Percentiles rank a stretch among this genome's conserved stretches.
Evolutionary conservation across 2,113 vertebrate species (phyloP).

Genomic region (Crotalus viridis): DNA sequence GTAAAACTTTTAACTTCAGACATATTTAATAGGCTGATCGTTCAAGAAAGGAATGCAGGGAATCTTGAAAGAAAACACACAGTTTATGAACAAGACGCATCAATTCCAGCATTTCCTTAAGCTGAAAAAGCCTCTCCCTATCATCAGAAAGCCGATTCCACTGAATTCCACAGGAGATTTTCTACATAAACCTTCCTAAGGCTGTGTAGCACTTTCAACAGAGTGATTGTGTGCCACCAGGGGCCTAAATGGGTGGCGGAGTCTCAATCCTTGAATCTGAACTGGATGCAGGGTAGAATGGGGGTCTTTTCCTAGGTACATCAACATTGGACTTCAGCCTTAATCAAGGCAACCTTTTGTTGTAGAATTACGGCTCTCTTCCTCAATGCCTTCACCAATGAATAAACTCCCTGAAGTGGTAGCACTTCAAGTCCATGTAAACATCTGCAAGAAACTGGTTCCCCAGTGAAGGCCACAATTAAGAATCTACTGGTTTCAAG

Average conservation of each 20-base stretch:
- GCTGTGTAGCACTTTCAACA: neutral
- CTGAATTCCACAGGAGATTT: neutral
- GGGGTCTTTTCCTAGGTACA: neutral
- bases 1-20: slow-evolving; percentile 16
- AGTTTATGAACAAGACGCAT: slow-evolving; percentile 40
- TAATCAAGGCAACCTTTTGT: neutral
- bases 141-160: neutral
- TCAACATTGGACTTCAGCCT: neutral
- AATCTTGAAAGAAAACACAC: neutral
- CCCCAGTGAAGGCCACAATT: neutral
- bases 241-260: neutral
- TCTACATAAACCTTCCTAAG: neutral
- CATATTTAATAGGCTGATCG: neutral
- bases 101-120: neutral
- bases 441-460: neutral
- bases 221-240: neutral
- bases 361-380: neutral
- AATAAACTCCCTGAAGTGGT: neutral
- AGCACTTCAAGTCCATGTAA: neutral
- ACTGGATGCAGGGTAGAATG: neutral
- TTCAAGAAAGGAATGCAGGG: neutral
- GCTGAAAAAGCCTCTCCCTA: neutral
- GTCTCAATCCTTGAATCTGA: neutral
- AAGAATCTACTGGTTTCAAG: neutral
- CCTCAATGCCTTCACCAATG: neutral